Conservation (phyloP, 2,113 vertebrate species). For the Megaceryle torquata region DNA sequence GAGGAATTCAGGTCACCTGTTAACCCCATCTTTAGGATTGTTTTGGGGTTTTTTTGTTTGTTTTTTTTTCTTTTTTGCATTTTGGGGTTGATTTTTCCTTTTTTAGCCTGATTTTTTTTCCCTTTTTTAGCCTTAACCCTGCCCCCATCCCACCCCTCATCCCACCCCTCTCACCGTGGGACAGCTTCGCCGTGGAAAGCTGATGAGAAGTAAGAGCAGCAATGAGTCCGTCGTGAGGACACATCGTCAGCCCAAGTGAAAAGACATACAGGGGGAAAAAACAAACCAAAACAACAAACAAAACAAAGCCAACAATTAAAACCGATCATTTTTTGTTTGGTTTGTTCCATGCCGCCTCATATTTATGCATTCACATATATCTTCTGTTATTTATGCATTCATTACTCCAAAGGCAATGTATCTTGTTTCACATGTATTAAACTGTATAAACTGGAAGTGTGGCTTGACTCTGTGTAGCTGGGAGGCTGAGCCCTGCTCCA, state of each 20-base stretch:
- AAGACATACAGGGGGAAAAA: neutral
- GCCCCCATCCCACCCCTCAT: neutral
- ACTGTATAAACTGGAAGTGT: slow-evolving; percentile 70
- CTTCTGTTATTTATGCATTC: slow-evolving; percentile 68
- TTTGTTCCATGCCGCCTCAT: slow-evolving; percentile 44
- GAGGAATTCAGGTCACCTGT: neutral
- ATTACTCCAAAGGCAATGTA: slow-evolving; percentile 68
- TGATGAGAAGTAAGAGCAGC: neutral
- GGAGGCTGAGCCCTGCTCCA: neutral
- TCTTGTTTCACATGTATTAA: slow-evolving; percentile 72
- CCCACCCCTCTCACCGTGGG: neutral
- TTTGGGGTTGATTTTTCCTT: neutral
- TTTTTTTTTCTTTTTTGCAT: neutral
- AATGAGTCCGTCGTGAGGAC: neutral
- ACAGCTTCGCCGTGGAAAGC: neutral
- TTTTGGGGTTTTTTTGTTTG: too few relatives aligned
- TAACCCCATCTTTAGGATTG: neutral
- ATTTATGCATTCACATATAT: slow-evolving; percentile 67
- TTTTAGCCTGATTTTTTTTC: neutral
- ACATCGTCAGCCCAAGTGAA: neutral
- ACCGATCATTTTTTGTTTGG: neutral
- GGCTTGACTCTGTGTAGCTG: slow-evolving; percentile 45
- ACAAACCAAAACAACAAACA: too few relatives aligned
- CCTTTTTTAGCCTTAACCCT: neutral
- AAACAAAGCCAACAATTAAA: neutral